Conservation (phyloP, 1,140 invertebrate genomes). For the Drosophila gunungcola region DNA sequence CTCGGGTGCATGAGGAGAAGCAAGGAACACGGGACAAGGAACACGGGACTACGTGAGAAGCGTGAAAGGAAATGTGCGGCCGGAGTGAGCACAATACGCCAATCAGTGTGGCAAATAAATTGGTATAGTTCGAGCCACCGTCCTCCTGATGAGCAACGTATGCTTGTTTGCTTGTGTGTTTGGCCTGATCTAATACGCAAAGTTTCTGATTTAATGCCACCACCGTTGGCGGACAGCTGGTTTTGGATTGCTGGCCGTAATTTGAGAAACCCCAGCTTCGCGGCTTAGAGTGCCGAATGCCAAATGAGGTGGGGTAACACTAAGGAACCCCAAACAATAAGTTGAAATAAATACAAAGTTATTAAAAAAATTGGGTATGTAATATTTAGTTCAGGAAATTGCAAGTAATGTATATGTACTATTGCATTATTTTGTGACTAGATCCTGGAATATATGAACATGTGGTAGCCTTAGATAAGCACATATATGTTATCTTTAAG, state of each 20-base stretch:
- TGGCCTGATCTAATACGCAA: slow-evolving; percentile 44
- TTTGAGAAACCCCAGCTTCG: slow-evolving; percentile 20
- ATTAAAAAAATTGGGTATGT: no score
- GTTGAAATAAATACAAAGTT: neutral
- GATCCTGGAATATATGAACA: no score
- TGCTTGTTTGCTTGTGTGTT: slow-evolving; percentile 9
- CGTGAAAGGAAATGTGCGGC: slow-evolving; percentile 27
- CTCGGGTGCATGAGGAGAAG: slow-evolving; percentile 20
- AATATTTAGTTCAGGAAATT: no score
- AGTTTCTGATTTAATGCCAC: slow-evolving; percentile 54
- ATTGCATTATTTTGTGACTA: no score
- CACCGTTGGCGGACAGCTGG: slow-evolving; percentile 19
- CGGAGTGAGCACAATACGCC: slow-evolving; percentile 50
- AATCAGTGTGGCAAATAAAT: slow-evolving; percentile 62
- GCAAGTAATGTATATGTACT: no score
- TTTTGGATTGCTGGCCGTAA: slow-evolving; percentile 26
- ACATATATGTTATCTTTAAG: neutral
- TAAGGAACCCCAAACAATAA: no score
- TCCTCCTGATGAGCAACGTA: slow-evolving; percentile 1
- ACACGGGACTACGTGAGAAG: slow-evolving; percentile 33
- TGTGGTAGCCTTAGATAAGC: no score
- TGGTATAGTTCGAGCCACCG: slow-evolving; percentile 42
- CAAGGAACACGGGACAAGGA: slow-evolving; percentile 1
- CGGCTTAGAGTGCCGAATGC: neutral
- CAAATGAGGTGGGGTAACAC: neutral